Conservation (phyloP, 2,113 vertebrate genomes). For the Archocentrus centrarchus region DNA sequence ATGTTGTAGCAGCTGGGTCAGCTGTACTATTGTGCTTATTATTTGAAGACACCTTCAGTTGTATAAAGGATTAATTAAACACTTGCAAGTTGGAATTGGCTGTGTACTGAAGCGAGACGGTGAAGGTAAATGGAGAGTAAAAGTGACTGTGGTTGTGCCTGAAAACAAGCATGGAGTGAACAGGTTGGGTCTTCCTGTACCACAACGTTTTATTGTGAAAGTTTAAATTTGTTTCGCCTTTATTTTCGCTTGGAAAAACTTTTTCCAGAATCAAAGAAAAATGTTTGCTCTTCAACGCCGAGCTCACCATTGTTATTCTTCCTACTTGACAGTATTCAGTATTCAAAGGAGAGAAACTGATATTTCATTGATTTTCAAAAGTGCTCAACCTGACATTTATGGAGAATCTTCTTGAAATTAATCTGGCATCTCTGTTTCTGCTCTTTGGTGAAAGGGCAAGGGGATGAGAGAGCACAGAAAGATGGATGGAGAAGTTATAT, state of each 20-base stretch:
- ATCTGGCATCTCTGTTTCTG: conserved; percentile 67
- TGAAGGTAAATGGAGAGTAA: conserved; percentile 24
- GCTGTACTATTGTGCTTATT: conserved; percentile 15
- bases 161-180: not conserved
- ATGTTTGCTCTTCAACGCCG: not conserved
- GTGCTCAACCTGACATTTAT: conserved; percentile 75
- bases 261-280: not conserved
- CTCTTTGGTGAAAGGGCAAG: conserved; percentile 63
- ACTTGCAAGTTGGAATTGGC: conserved; percentile 12
- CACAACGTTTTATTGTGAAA: not conserved
- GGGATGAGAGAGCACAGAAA: conserved; percentile 17
- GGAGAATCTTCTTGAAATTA: conserved; percentile 67
- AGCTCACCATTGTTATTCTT: conserved; percentile 4
- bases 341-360: conserved; percentile 54
- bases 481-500: conserved; percentile 53
- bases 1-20: not conserved
- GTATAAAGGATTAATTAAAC: conserved; percentile 38
- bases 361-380: conserved; percentile 75
- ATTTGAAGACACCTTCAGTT: not conserved
- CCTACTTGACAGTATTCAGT: conserved; percentile 43
- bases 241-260: not conserved
- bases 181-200: not conserved
- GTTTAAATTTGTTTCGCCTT: not conserved
- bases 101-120: conserved; percentile 8
- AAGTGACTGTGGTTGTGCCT: conserved; percentile 8